Conservation (phyloP, 2,113 vertebrate genomes). For the Capra hircus region DNA sequence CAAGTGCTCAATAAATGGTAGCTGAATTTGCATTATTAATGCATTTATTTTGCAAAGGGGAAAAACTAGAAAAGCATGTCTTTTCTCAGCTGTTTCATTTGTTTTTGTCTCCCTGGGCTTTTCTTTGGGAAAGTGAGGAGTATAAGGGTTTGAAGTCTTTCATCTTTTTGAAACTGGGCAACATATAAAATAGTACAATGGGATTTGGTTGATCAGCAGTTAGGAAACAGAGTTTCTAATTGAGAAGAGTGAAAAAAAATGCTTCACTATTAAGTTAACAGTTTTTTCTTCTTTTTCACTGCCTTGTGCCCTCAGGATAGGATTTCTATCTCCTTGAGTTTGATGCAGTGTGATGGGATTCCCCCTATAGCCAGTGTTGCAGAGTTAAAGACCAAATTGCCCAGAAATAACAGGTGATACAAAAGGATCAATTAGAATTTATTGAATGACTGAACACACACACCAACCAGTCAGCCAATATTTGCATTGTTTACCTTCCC, state of each 20-base stretch:
- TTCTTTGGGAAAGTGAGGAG: neutral
- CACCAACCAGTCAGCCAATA: neutral
- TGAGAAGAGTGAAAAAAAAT: neutral
- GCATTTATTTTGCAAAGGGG: constrained; percentile 4
- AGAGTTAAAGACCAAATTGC: constrained; percentile 18
- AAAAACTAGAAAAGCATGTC: neutral
- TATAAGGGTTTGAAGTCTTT: neutral
- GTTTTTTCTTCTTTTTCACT: constrained; percentile 9
- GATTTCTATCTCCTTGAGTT: constrained; percentile 29
- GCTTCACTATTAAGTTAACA: neutral
- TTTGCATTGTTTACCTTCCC: constrained; percentile 22
- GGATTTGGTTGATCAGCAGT: neutral
- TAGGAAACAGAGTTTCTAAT: neutral
- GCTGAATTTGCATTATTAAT: neutral
- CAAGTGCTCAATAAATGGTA: neutral
- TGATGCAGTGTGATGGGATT: neutral
- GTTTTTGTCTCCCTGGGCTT: neutral
- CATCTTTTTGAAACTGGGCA: neutral
- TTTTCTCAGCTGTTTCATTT: constrained; percentile 20
- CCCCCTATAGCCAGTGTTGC: neutral
- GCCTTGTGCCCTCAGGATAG: neutral
- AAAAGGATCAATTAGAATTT: constrained; percentile 30
- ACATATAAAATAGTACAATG: neutral
- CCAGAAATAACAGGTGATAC: constrained; percentile 32
- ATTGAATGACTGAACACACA: constrained; percentile 20